Evolutionary conservation across 1,140 invertebrate species (phyloP).

Genomic region (Eufriesea mexicana): DNA sequence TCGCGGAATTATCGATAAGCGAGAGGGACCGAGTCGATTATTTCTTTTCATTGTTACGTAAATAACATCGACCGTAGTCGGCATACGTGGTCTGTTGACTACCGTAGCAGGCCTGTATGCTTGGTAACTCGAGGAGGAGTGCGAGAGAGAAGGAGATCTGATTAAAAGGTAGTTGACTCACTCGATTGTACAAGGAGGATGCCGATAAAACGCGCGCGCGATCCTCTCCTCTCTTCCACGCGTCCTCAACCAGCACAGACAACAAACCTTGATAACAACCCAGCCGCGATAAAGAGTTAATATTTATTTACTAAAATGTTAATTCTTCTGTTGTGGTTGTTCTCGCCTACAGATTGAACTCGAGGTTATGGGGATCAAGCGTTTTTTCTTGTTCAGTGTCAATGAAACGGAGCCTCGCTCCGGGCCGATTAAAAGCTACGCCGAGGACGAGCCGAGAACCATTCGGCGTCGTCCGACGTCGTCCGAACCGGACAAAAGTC

Average conservation of each 20-base stretch:
- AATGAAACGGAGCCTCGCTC: not conserved
- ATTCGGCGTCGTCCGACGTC: too few relatives aligned
- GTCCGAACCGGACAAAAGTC: not conserved
- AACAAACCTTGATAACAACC: slow-evolving; percentile 22
- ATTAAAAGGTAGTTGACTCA: slow-evolving; percentile 44
- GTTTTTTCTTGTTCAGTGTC: not conserved
- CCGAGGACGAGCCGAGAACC: not conserved
- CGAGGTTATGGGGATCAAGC: not conserved
- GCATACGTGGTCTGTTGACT: not conserved
- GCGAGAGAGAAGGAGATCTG: not conserved
- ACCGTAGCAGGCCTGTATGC: not conserved
- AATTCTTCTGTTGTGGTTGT: not conserved
- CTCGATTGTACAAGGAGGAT: slow-evolving; percentile 16
- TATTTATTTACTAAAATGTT: slow-evolving; percentile 47
- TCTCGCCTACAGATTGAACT: not conserved
- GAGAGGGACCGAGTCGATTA: not conserved
- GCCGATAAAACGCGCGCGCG: slow-evolving; percentile 19
- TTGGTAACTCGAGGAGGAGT: too few relatives aligned
- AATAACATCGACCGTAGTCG: not conserved
- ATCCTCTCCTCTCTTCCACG: not conserved
- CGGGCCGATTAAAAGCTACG: not conserved
- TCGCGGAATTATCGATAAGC: slow-evolving; percentile 19
- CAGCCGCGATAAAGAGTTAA: slow-evolving; percentile 20
- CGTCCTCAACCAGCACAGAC: not conserved
- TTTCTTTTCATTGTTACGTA: slow-evolving; percentile 23